phyloP scores from a whole-genome alignment of 1,140 invertebrate genomes.

The Wasmannia auropunctata region DNA sequence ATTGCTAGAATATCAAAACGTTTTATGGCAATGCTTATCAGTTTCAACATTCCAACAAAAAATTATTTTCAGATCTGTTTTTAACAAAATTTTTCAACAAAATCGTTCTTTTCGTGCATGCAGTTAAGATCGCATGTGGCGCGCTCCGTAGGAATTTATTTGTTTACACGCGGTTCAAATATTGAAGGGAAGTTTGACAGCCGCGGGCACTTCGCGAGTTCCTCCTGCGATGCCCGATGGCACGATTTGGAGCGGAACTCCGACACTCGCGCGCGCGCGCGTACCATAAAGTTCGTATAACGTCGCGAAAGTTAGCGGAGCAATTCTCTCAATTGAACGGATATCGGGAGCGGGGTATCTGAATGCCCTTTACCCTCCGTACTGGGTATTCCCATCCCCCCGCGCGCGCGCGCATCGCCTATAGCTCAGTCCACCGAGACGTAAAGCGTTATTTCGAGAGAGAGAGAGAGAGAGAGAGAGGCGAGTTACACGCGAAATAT shows the following conservation, averaged over 20 bases:
- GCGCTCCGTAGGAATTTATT: slow-evolving; percentile 10
- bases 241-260: slow-evolving; percentile 25
- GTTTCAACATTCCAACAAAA: too few relatives aligned
- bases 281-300: slow-evolving; percentile 44
- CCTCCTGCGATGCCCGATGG: neutral
- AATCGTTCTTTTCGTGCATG: too few relatives aligned
- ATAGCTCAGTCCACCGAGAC: neutral
- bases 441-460: slow-evolving; percentile 35
- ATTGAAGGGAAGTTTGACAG: neutral
- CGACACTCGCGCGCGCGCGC: too few relatives aligned
- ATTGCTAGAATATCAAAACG: too few relatives aligned
- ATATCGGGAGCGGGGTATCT: slow-evolving; percentile 34
- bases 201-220: slow-evolving; percentile 1
- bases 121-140: neutral
- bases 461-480: too few relatives aligned
- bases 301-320: slow-evolving; percentile 31
- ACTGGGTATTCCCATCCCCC: neutral
- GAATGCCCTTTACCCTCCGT: slow-evolving; percentile 6
- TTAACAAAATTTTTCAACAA: too few relatives aligned
- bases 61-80: too few relatives aligned
- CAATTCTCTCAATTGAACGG: slow-evolving; percentile 52
- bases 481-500: neutral
- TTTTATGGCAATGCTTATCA: too few relatives aligned
- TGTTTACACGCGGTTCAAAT: slow-evolving; percentile 15
- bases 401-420: neutral